These are phyloP conservation scores for Halcyon senegalensis DNA, from an alignment of 2,113 vertebrate genomes.

Conservation along the genomic window DNA sequence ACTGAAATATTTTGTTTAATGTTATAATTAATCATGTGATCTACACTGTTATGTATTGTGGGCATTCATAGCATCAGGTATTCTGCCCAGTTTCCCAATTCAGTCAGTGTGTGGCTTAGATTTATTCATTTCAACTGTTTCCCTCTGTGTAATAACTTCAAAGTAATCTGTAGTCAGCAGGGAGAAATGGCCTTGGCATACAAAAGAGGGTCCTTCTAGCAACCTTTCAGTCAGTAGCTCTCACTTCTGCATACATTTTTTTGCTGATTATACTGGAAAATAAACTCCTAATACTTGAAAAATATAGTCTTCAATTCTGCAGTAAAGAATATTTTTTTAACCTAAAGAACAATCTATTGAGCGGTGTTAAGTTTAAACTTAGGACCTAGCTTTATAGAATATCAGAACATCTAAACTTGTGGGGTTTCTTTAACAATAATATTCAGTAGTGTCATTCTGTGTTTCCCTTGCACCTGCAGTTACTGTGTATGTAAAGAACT, in stretches of 20 bases:
- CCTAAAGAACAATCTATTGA: not conserved
- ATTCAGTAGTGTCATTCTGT: not conserved
- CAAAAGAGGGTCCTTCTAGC: not conserved
- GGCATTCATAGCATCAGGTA: not conserved
- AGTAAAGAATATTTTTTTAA: not conserved
- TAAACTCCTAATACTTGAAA: not conserved
- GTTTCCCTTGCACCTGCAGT: not conserved
- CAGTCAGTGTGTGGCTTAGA: not conserved
- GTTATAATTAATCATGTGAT: not conserved
- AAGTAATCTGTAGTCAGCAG: not conserved
- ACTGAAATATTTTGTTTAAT: not conserved
- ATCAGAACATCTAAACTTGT: not conserved
- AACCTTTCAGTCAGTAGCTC: not conserved
- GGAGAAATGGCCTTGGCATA: not conserved
- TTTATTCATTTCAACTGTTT: not conserved
- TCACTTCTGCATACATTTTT: not conserved
- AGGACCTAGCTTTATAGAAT: not conserved
- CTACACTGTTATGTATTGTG: not conserved
- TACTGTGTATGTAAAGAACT: not conserved
- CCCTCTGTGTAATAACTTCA: not conserved
- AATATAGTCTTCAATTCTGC: not conserved
- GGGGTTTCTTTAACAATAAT: rapidly evolving
- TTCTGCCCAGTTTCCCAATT: not conserved
- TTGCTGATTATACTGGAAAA: not conserved
- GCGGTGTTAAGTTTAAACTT: not conserved